phyloP scores from a whole-genome alignment of 2,797 vertebrate species.

The Neosilurus mollespiculum region DNA sequence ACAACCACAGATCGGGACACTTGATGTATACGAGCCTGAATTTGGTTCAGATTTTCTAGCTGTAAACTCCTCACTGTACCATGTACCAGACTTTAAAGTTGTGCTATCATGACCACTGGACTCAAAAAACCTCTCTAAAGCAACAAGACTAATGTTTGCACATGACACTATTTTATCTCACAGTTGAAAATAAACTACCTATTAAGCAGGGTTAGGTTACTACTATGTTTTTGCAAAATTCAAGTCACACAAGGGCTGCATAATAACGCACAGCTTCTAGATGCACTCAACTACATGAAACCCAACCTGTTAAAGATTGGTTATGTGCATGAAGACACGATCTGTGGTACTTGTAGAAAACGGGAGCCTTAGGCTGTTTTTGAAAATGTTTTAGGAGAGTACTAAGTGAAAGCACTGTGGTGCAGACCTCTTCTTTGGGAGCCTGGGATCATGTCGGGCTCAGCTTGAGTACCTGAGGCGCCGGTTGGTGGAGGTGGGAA shows the following conservation, averaged over 20 bases:
- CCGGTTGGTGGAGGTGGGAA: conserved; percentile 79
- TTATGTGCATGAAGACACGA: neutral
- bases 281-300: neutral
- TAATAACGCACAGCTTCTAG: neutral
- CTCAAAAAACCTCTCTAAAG: neutral
- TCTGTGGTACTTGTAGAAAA: neutral
- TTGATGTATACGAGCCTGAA: neutral
- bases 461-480: conserved; percentile 91
- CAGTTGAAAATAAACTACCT: neutral
- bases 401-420: conserved; percentile 27
- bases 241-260: neutral
- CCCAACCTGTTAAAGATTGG: neutral
- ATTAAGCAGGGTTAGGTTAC: neutral
- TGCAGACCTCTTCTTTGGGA: conserved; percentile 87
- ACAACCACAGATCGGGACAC: neutral
- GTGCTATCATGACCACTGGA: neutral
- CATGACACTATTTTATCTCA: neutral
- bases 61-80: too few relatives aligned
- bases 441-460: conserved; percentile 77
- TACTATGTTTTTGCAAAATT: neutral
- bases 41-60: too few relatives aligned
- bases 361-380: neutral
- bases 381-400: neutral
- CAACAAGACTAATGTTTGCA: neutral
- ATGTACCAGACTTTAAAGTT: neutral